Conservation (phyloP, 1,140 invertebrate species). For the Hestina assimilis region DNA sequence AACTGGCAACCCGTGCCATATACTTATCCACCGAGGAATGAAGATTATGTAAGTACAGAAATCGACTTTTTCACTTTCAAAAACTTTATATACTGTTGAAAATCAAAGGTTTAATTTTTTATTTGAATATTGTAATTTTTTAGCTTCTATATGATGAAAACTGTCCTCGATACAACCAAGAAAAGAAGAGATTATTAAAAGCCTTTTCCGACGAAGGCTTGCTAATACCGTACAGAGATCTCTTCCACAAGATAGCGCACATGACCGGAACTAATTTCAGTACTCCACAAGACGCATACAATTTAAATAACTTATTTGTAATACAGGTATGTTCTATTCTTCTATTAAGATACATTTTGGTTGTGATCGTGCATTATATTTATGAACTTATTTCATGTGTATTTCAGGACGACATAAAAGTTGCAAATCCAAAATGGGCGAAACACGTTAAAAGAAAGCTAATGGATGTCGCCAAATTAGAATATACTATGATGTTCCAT, state of each 20-base stretch:
- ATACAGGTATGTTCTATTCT: conserved; percentile 60
- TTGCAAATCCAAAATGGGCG: conserved; percentile 75
- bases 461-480: conserved; percentile 62
- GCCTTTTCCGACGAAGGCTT: conserved; percentile 61
- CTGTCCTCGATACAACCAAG: conserved; percentile 67
- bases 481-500: conserved; percentile 75
- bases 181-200: conserved; percentile 62
- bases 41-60: conserved; percentile 66
- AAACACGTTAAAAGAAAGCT: conserved; percentile 72
- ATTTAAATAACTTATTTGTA: conserved; percentile 70
- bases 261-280: conserved; percentile 70
- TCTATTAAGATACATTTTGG: too few relatives aligned
- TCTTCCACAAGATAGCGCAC: conserved; percentile 73
- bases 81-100: neutral
- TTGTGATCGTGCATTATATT: too few relatives aligned
- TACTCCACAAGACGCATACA: conserved; percentile 58
- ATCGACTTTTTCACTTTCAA: too few relatives aligned
- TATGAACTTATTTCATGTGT: conserved; percentile 10
- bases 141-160: conserved; percentile 73
- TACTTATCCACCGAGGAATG: conserved; percentile 49
- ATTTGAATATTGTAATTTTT: conserved; percentile 25
- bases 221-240: conserved; percentile 60
- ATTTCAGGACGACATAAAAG: conserved; percentile 71
- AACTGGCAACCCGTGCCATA: conserved; percentile 85
- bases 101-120: neutral